Conservation (phyloP, 2,797 vertebrate genomes). For the Toxotes lorentzi region DNA sequence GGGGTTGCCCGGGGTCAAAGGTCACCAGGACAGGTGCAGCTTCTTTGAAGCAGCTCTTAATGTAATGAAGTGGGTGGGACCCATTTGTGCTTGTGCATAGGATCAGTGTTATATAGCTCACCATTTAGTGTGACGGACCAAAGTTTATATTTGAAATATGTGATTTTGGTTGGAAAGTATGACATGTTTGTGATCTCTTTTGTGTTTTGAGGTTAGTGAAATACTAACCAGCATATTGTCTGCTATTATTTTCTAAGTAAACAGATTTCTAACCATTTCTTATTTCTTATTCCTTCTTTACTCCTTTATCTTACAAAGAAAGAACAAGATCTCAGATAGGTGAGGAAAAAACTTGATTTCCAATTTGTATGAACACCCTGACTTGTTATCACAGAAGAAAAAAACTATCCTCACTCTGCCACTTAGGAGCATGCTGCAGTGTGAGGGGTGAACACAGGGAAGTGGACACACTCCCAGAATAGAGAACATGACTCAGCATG, state of each 20-base stretch:
- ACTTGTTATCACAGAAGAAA: slow-evolving; percentile 24
- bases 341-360: neutral
- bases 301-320: neutral
- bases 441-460: slow-evolving; percentile 19
- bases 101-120: slow-evolving; percentile 11
- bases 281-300: too few relatives aligned
- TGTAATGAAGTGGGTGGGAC: slow-evolving; percentile 56
- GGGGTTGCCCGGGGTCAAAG: slow-evolving; percentile 57
- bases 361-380: slow-evolving; percentile 10
- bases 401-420: slow-evolving; percentile 12
- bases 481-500: slow-evolving; percentile 71
- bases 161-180: too few relatives aligned
- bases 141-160: too few relatives aligned
- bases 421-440: slow-evolving; percentile 20
- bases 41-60: slow-evolving; percentile 52
- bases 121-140: slow-evolving; percentile 18
- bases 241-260: too few relatives aligned
- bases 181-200: too few relatives aligned
- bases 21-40: slow-evolving; percentile 62
- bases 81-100: slow-evolving; percentile 31
- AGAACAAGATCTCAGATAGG: neutral
- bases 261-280: too few relatives aligned
- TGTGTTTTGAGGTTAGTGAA: too few relatives aligned
- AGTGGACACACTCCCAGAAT: slow-evolving; percentile 65
- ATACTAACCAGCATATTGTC: too few relatives aligned